phyloP scores from a whole-genome alignment of 2,888 invertebrate genomes.

The Acleris literana region DNA sequence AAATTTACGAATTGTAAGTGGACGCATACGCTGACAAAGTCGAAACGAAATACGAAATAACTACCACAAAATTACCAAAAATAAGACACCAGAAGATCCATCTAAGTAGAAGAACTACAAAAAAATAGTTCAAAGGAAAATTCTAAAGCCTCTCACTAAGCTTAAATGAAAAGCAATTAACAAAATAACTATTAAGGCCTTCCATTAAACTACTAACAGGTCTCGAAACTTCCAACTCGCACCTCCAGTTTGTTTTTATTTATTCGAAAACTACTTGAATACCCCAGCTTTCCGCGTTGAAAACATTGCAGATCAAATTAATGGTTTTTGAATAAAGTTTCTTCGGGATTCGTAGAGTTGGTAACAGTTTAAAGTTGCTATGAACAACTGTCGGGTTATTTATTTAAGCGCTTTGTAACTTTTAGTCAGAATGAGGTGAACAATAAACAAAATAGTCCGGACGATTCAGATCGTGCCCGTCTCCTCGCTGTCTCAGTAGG shows the following conservation, averaged over 20 bases:
- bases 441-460: too few relatives aligned
- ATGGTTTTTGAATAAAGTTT: constrained; percentile 9
- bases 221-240: neutral
- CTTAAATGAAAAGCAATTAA: constrained; percentile 4
- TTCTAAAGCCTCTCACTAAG: neutral
- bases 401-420: too few relatives aligned
- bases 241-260: constrained; percentile 6
- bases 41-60: too few relatives aligned
- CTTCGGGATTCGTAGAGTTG: neutral
- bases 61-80: too few relatives aligned
- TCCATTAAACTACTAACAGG: neutral
- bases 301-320: neutral
- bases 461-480: too few relatives aligned
- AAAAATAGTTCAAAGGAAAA: too few relatives aligned
- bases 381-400: neutral
- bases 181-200: neutral
- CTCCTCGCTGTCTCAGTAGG: too few relatives aligned
- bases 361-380: neutral
- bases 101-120: too few relatives aligned
- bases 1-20: too few relatives aligned
- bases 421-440: too few relatives aligned
- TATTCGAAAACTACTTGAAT: constrained; percentile 7
- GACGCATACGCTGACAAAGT: too few relatives aligned
- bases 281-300: neutral
- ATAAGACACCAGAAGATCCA: too few relatives aligned